Evolutionary conservation across 1,140 invertebrate genomes (phyloP).

Genomic region (Zeugodacus cucurbitae): DNA sequence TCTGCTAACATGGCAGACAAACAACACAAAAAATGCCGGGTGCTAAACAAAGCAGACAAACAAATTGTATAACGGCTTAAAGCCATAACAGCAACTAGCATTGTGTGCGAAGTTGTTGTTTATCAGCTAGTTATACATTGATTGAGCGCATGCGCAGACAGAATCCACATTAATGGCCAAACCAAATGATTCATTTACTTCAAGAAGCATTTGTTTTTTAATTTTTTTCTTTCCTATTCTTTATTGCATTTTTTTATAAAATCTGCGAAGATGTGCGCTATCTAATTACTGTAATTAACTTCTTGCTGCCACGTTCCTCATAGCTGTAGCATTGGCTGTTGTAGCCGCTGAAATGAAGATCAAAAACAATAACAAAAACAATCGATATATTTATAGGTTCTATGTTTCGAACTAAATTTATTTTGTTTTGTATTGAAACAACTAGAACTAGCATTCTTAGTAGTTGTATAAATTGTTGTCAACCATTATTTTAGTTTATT

Average conservation of each 20-base stretch:
- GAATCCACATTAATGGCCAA: not conserved
- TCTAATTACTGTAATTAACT: slow-evolving; percentile 1
- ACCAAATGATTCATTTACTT: not conserved
- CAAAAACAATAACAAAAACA: not conserved
- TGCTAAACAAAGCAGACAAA: not conserved
- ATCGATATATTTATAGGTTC: not conserved
- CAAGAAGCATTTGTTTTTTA: not conserved
- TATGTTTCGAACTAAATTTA: not conserved
- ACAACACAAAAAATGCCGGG: not conserved
- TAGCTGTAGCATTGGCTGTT: not conserved
- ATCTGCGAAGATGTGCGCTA: not conserved
- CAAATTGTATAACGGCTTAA: not conserved
- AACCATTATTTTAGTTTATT: slow-evolving; percentile 5
- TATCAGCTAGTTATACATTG: not conserved
- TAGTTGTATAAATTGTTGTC: not conserved
- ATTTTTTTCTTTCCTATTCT: not conserved
- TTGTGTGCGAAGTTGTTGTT: not conserved
- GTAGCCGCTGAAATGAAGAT: not conserved
- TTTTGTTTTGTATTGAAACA: slow-evolving; percentile 1
- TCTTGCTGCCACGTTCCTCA: not conserved
- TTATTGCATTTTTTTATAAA: not conserved
- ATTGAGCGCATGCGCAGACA: not conserved
- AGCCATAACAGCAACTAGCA: no score
- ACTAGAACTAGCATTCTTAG: not conserved
- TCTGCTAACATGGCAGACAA: not conserved